Evolutionary conservation across 2,797 vertebrate genomes (phyloP), one percentile per base, ranked within the genome.

Genomic region (Psittacula derbiana): DNA sequence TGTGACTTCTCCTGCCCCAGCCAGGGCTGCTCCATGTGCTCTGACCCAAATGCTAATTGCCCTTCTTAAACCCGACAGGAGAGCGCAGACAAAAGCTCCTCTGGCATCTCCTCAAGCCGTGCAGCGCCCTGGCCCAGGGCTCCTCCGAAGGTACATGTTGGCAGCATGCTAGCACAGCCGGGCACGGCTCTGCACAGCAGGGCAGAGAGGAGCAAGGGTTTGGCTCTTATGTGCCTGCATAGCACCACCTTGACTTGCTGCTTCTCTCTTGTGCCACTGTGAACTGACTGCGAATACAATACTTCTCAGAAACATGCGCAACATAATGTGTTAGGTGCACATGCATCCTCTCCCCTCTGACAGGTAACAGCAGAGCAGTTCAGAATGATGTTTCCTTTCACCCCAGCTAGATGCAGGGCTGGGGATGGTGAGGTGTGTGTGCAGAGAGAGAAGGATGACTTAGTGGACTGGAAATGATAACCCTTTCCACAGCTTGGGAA

Each of bases 381-480:
- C 60, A 49, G 31, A 50, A 55, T 3, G 44, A 67, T 11, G 19
- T 21, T 30, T 58, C 27, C 67, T 67, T 62, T 52, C 52, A 30
- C 18, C 28, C 38, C 46, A 72, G 43, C 40, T 61, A 0, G 0
- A 12, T 23, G 47, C 0, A 0, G n/a, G 25, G 16, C 0, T 92
- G 52, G 9, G 49, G 46, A 58, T 46, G 21, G 46, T 21, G 31
- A 31, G 43, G 38, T 17, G 38, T 8, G 19, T 14, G 24, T 31
- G 38, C 28, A 66, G 25, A 65, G 36, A 57, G 31, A 52, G 33
- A 82, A 65, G 10, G 41, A 40, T 44, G 49, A 25, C 66, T 61
- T 36, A 21, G 33, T 38, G 67, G 47, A 21, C 58, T 58, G n/a
- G 60, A 60, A 91, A 44, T 1, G 2, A 58, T 43, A 70, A 79